Percentiles rank a stretch among this genome's conserved stretches.
These are phyloP conservation scores for Asobara japonica DNA, from an alignment of 1,140 invertebrate genomes.

Conservation along the genomic window DNA sequence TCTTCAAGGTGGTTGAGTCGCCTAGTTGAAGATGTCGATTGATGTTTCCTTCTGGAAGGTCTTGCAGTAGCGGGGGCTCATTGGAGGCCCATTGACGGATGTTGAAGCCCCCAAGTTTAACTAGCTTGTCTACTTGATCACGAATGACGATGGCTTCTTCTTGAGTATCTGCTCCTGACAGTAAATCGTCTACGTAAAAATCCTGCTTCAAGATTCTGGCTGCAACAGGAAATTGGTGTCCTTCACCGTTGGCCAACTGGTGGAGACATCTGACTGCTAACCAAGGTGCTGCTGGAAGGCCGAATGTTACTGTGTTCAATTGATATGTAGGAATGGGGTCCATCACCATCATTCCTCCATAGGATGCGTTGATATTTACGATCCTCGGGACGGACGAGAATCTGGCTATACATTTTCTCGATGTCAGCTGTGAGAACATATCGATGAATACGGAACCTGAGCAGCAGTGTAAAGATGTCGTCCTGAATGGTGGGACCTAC, in stretches of 20 bases:
- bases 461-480: not conserved
- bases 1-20: not conserved
- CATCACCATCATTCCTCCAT: not conserved
- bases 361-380: not conserved
- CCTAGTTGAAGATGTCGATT: not conserved
- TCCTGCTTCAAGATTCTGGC: conserved; percentile 32
- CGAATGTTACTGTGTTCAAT: conserved; percentile 12
- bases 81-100: not conserved
- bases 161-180: not conserved
- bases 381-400: not conserved
- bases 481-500: conserved; percentile 8
- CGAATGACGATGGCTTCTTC: not conserved
- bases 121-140: not conserved
- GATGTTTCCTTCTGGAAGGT: not conserved
- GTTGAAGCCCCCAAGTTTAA: not conserved
- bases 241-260: conserved; percentile 22
- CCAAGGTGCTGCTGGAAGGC: not conserved
- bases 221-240: not conserved
- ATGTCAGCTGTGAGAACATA: not conserved
- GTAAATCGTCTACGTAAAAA: not conserved
- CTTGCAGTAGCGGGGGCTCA: not conserved
- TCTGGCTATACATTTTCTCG: not conserved
- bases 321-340: not conserved
- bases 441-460: not conserved
- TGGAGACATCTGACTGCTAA: conserved; percentile 19